Evolutionary conservation across 2,888 invertebrate species (phyloP).

Genomic region (Drosophila kambysellisi): DNA sequence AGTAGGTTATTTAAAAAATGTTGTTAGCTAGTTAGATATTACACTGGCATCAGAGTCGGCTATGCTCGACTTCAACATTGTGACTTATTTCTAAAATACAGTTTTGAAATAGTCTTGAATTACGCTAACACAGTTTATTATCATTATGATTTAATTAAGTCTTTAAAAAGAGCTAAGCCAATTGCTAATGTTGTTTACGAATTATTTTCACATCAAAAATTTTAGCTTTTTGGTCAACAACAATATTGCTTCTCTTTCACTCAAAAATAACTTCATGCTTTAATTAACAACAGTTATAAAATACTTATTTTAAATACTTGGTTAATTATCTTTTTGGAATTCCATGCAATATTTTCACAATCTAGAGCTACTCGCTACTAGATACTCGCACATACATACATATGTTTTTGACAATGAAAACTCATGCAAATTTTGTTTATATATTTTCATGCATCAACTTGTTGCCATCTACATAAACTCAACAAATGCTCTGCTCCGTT

Average conservation of each 20-base stretch:
- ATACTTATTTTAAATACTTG: background rate
- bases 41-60: background rate
- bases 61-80: background rate
- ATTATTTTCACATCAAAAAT: background rate
- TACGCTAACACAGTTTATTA: background rate
- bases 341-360: background rate
- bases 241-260: background rate
- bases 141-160: background rate
- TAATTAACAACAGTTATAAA: background rate
- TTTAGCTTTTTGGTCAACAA: background rate
- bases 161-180: background rate
- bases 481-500: constrained; percentile 34
- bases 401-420: constrained; percentile 14
- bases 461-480: constrained; percentile 46
- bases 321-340: background rate
- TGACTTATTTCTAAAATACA: background rate
- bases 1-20: background rate
- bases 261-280: background rate
- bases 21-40: background rate
- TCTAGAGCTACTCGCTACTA: background rate
- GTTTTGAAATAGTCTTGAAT: background rate
- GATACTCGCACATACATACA: background rate
- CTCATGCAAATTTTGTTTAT: constrained; percentile 41
- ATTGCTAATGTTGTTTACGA: background rate
- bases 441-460: constrained; percentile 66